Conservation (phyloP, 2,888 invertebrate species). For the Aphelenchoides bicaudatus region DNA sequence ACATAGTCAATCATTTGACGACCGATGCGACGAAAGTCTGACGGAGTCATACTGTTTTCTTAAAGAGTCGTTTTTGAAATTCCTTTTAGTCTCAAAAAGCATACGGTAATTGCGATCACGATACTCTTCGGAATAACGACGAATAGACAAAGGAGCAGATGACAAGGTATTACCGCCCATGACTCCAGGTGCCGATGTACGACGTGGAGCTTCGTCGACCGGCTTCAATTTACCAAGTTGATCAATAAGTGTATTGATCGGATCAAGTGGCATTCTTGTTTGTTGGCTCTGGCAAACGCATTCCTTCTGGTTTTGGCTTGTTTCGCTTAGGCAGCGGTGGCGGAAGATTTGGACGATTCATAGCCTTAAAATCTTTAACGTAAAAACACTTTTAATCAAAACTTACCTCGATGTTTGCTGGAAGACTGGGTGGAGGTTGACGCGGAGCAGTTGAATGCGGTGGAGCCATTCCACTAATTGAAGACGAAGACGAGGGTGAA, state of each 20-base stretch:
- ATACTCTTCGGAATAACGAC: conserved; percentile 18
- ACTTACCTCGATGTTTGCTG: neutral
- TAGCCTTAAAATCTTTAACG: no score
- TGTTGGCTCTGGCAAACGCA: neutral
- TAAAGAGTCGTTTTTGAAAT: conserved; percentile 1
- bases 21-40: conserved; percentile 64
- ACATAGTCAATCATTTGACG: conserved; percentile 83
- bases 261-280: neutral
- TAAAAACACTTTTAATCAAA: no score
- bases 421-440: neutral
- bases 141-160: neutral
- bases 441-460: neutral
- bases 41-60: conserved; percentile 44
- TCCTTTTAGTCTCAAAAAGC: neutral
- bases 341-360: no score
- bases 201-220: conserved; percentile 3
- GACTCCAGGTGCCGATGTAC: conserved; percentile 15
- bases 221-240: conserved; percentile 12
- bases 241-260: conserved; percentile 3
- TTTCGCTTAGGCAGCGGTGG: conserved; percentile 7
- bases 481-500: conserved; percentile 23
- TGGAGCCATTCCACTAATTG: conserved; percentile 5
- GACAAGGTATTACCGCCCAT: neutral
- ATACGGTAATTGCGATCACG: conserved; percentile 18
- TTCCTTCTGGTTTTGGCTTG: neutral